These are phyloP conservation scores for Oryzias dopingdopingensis DNA, from an alignment of 2,797 vertebrate species.

Conservation along the genomic window DNA sequence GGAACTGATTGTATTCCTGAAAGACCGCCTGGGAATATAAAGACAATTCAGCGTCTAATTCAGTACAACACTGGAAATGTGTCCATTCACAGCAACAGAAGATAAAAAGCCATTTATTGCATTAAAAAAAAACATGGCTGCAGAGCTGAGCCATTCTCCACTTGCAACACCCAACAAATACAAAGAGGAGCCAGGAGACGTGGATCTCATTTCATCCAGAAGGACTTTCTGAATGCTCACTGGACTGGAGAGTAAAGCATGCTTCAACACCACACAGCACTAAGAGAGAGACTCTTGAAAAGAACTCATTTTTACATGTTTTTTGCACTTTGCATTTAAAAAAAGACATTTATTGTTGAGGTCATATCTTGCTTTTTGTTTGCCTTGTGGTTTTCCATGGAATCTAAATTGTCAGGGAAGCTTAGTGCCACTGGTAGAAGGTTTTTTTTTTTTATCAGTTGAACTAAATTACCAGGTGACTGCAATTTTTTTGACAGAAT, in stretches of 20 bases:
- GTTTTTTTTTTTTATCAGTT: slow-evolving; percentile 20
- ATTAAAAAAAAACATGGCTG: slow-evolving; percentile 8
- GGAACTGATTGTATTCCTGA: slow-evolving; percentile 11
- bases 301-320: slow-evolving; percentile 30
- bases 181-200: slow-evolving; percentile 21
- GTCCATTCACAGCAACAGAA: slow-evolving; percentile 13
- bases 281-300: slow-evolving; percentile 22
- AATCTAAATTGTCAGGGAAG: slow-evolving; percentile 7
- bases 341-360: not conserved
- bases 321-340: slow-evolving; percentile 39
- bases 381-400: not conserved
- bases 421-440: slow-evolving; percentile 20
- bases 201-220: slow-evolving; percentile 26
- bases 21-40: slow-evolving; percentile 1
- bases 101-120: slow-evolving; percentile 24
- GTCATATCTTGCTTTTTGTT: slow-evolving; percentile 5
- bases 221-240: slow-evolving; percentile 24
- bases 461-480: slow-evolving; percentile 33
- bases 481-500: slow-evolving; percentile 33
- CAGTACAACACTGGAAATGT: slow-evolving; percentile 19
- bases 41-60: slow-evolving; percentile 27
- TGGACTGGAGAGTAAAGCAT: slow-evolving; percentile 18
- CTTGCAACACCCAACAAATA: slow-evolving; percentile 14
- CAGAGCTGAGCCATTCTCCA: slow-evolving; percentile 24
- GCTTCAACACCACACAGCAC: slow-evolving; percentile 8